A percentile compares a stretch with the other conserved stretches of the same genome.
These are phyloP conservation scores for Penaeus japonicus DNA, from an alignment of 1,140 invertebrate genomes.

Conservation along the genomic window DNA sequence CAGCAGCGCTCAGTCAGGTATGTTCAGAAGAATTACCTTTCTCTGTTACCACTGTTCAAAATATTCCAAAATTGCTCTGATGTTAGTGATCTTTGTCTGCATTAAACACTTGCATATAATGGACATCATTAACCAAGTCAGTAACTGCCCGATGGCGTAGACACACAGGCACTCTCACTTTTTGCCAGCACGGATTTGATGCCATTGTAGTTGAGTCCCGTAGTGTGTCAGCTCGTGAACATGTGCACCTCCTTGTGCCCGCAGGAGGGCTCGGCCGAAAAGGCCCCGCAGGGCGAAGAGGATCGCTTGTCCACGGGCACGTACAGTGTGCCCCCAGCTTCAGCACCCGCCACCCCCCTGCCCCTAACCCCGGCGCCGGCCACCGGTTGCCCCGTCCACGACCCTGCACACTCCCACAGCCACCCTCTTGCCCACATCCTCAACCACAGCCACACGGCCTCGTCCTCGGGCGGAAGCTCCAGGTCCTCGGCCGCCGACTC, in stretches of 20 bases:
- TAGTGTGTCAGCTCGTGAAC: not conserved
- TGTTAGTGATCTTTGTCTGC: too few species aligned
- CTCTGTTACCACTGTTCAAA: not conserved
- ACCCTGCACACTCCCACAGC: not conserved
- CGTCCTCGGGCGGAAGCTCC: conserved; percentile 19
- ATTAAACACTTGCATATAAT: too few species aligned
- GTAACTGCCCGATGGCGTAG: too few species aligned
- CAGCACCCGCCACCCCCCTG: conserved; percentile 2
- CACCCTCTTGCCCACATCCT: not conserved
- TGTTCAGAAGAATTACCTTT: not conserved
- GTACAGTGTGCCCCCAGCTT: not conserved
- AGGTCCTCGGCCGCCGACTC: conserved; percentile 47
- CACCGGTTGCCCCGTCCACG: conserved; percentile 24
- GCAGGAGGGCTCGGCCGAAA: not conserved
- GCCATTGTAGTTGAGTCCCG: not conserved
- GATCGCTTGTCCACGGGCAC: not conserved
- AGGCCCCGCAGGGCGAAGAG: not conserved
- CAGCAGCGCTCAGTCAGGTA: not conserved
- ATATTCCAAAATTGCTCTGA: not conserved
- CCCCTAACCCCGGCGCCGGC: not conserved
- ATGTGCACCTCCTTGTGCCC: not conserved
- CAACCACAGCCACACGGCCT: conserved; percentile 13
- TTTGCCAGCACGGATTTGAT: not conserved
- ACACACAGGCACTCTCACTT: not conserved
- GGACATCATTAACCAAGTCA: too few species aligned